Evolutionary conservation across 2,797 vertebrate genomes (phyloP), one percentile per base, ranked within the genome.

Genomic region (Kryptopterus vitreolus): DNA sequence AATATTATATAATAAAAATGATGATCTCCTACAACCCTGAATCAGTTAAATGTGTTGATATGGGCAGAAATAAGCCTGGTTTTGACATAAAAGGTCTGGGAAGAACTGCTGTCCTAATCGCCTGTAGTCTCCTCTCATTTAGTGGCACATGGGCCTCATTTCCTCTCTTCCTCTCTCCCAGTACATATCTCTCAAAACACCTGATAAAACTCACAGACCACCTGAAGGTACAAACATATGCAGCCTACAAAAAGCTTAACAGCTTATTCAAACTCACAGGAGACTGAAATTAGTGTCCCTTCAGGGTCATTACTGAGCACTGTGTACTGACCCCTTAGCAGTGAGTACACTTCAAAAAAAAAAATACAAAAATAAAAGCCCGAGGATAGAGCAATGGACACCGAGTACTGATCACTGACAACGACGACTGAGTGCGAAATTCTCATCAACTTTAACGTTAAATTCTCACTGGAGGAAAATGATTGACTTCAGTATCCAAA

Each of bases 141-240:
- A 55, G 73, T 78, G 29, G 72, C 89, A 92, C 90, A 88, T 92
- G 92, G 92, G 85, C 87, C 87, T 90, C 86, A 91, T 93, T 91
- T 92, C 89, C 88, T 87, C 77, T 76, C 79, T 82, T 84, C 81
- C 86, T 87, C 77, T 85, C 62, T 55, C 79, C 46, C 69, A 84
- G 78, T 71, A 78, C 71, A 84, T 84, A 83, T 84, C 81, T 84
- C 78, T 87, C 65, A 72, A 79, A 85, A 79, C 77, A 83, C 82
- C 86, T 84, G 84, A 86, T 85, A 83, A 83, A 86, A 83, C 35
- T 76, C 62, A 80, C 77, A 9, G 77, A 81, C 72, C 77, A 55
- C 70, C 66, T 72, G 80, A 79, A 77, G 77, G 77, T 75, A 75
- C 66, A 71, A 65, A 85, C 69, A 66, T 59, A 69, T 78, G 29